Evolutionary conservation across 1,140 invertebrate species (phyloP), one percentile per base, ranked within the genome.

Genomic region (Sweltsa coloradensis): DNA sequence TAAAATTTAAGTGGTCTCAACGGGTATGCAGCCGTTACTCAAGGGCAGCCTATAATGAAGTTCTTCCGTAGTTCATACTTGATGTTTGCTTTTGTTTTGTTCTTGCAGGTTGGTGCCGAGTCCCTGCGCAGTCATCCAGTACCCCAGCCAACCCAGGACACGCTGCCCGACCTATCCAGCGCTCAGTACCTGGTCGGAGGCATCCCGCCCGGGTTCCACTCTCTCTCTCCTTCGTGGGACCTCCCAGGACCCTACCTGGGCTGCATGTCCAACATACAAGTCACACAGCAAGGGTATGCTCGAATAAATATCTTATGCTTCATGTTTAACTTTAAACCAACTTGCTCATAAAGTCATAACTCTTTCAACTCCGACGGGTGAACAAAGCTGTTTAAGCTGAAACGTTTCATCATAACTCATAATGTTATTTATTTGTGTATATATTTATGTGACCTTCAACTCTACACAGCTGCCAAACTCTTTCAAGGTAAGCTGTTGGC

Each of bases 171-270:
- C 60, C 65, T 83, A 25, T 62, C 66, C 0, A 62, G 63, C 45
- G 74, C 75, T 1, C 65, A 72, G 27, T 84, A 80, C 58, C 90
- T 84, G 61, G 72, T 89, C 53, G 89, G 88, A 6, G 89, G 89
- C 1, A 70, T 85, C 7, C 81, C 87, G 16, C 85, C 86, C 3
- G 42, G 42, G 5, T 41, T 47, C 18, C 14, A 14, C 13, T 13
- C 34, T 21, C 16, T 23, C 13, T 13, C 37, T 9, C 40, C 40
- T 19, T 25, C 19, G 4, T 11, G 40, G 5, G 36, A 41, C 11
- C 58, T 70, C 1, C 69, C 70, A 24, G 64, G 72, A 46, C 75
- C 83, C 1, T 83, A 88, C 60, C 65, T 88, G 16, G 89, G 89
- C 5, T 92, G 88, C 57, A 77, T 94, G 67, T 79, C 81, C 11